These are phyloP conservation scores for Channallabes apus DNA, from an alignment of 2,797 vertebrate genomes.

Conservation along the genomic window DNA sequence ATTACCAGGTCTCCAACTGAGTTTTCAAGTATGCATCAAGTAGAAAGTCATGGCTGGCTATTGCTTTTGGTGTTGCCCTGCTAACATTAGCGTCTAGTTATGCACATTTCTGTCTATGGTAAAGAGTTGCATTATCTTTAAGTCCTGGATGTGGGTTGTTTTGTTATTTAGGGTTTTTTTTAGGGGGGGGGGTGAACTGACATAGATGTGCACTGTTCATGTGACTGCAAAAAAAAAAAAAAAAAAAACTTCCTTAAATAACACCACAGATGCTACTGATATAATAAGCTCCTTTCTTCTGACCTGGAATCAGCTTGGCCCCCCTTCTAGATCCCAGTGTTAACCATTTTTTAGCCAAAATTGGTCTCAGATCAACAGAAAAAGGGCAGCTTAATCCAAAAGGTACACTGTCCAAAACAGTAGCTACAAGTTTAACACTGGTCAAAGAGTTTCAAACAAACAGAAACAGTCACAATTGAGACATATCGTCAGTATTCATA, in stretches of 20 bases:
- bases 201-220: slow-evolving; percentile 69
- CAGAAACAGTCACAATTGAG: slow-evolving; percentile 80
- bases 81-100: not conserved
- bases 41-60: slow-evolving; percentile 36
- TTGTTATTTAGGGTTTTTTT: not conserved
- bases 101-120: not conserved
- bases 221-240: slow-evolving; percentile 44
- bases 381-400: slow-evolving; percentile 6
- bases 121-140: not conserved
- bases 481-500: slow-evolving; percentile 79
- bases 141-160: not conserved
- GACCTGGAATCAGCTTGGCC: not conserved
- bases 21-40: slow-evolving; percentile 9
- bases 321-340: not conserved
- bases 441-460: slow-evolving; percentile 67
- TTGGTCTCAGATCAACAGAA: slow-evolving; percentile 24
- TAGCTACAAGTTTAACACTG: slow-evolving; percentile 49
- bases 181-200: slow-evolving; percentile 65
- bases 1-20: not conserved
- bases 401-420: slow-evolving; percentile 45
- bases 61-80: slow-evolving; percentile 33
- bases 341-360: slow-evolving; percentile 23
- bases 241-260: slow-evolving; percentile 24
- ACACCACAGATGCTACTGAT: slow-evolving; percentile 19
- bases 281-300: slow-evolving; percentile 5